Percentiles rank a stretch among this genome's conserved stretches.
Evolutionary conservation across 1,140 invertebrate species (phyloP).

Genomic region (Lerema accius): DNA sequence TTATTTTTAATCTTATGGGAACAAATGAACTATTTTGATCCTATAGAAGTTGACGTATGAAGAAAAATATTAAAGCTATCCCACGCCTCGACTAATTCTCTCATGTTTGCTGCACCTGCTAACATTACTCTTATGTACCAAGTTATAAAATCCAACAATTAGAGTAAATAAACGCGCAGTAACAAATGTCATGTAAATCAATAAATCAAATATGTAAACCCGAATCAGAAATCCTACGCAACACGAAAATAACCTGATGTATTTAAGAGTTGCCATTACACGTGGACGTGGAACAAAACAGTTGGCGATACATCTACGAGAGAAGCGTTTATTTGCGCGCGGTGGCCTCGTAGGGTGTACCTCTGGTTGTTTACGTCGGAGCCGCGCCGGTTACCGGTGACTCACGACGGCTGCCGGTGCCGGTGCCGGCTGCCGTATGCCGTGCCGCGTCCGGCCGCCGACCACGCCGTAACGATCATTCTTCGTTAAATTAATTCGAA

Average conservation of each 20-base stretch:
- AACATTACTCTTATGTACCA: slow-evolving; percentile 11
- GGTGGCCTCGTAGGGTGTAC: slow-evolving; percentile 56
- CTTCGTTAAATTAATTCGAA: slow-evolving; percentile 32
- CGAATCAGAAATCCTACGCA: slow-evolving; percentile 25
- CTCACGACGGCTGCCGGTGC: slow-evolving; percentile 49
- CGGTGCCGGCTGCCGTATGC: too few species aligned
- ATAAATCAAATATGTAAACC: slow-evolving; percentile 19
- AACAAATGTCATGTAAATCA: slow-evolving; percentile 21
- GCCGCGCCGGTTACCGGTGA: slow-evolving; percentile 49
- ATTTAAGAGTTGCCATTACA: slow-evolving; percentile 19
- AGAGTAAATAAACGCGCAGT: slow-evolving; percentile 20
- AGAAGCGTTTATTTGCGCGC: slow-evolving; percentile 62
- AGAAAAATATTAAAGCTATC: slow-evolving; percentile 8
- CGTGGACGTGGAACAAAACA: slow-evolving; percentile 51
- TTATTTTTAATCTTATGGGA: too few species aligned
- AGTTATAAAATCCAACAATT: slow-evolving; percentile 24
- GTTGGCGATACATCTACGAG: slow-evolving; percentile 56
- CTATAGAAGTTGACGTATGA: slow-evolving; percentile 5
- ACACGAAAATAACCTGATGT: slow-evolving; percentile 21
- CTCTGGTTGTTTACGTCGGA: slow-evolving; percentile 63
- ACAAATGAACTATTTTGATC: too few species aligned
- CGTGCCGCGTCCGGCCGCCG: slow-evolving; percentile 40
- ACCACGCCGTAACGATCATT: slow-evolving; percentile 45
- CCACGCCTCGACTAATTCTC: too few species aligned
- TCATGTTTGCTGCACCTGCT: slow-evolving; percentile 16